Base-by-base conservation (phyloP, 30 jellyfish, hydroid and myxozoan genomes). In the Aurelia sp. region DNA sequence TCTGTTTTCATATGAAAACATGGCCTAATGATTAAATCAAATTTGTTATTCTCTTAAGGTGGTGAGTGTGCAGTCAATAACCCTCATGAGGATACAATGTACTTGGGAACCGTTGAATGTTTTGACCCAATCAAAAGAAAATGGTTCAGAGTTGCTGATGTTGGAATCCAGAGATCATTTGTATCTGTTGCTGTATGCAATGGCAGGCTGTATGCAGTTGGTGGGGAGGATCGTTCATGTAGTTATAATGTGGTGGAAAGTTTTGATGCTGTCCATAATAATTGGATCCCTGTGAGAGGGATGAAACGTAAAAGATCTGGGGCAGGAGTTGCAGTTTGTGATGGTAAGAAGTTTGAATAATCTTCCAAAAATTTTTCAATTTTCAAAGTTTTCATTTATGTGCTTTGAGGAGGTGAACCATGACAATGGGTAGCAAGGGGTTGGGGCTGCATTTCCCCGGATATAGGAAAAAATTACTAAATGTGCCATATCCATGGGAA, bases 241-340 rank as follows among this genome's bases (percentile, higher is more conserved):
- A 93, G 98, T 72, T 93, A 87, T 59, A 88, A 88, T 62, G 63
- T 84, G 18, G 98, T 93, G 15, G 98, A 93, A 60, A 83, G 93
- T 64, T 93, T 73, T 86, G 86, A 84, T 60, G 67, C 90, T 4
- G 18, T 48, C 30, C 59, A 79, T 50, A 82, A 93, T 67, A 44
- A 83, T 44, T 93, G 98, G 98, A 51, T 48, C 10, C 80, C 88
- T 3, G 87, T 74, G 21, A 74, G 88, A 70, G 85, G 94, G 31
- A 93, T 93, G 98, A 84, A 93, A 73, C 76, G 95, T n/a, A 83
- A 88, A 61, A 76, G 98, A 70, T 94, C 98, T 33, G 98, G 98
- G 41, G 98, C 97, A 17, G 98, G 98, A 10, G 96, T 89, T 19
- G 90, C 98, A 30, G 97, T 74, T 22, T 72, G 72, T 73, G 98